Percentiles rank a stretch among this genome's conserved stretches.
Evolutionary conservation across 2,888 invertebrate species (phyloP).

Genomic region (Adela reaumurella): DNA sequence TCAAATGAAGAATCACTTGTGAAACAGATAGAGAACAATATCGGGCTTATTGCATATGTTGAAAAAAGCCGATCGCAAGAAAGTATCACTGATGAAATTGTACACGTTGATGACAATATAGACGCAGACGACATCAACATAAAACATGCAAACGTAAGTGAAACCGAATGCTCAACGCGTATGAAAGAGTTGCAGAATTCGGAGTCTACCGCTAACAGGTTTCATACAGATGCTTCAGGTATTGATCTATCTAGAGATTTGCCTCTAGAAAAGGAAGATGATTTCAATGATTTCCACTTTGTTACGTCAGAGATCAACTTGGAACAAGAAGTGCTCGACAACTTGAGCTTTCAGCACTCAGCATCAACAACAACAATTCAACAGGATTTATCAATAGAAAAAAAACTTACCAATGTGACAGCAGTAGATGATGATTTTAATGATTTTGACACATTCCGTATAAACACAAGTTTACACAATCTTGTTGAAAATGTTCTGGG

Average conservation of each 20-base stretch:
- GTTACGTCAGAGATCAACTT: constrained; percentile 4
- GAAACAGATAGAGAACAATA: no score
- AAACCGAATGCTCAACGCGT: background rate
- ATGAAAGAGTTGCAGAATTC: background rate
- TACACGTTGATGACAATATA: background rate
- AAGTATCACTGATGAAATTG: background rate
- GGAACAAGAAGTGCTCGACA: background rate
- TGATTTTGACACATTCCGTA: constrained; percentile 53
- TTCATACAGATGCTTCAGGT: background rate
- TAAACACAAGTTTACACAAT: constrained; percentile 20
- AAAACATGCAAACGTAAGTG: background rate
- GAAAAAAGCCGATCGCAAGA: no score
- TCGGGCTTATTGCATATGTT: no score
- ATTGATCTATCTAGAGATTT: constrained; percentile 8
- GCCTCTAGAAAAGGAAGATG: constrained; percentile 12
- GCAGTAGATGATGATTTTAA: constrained; percentile 40
- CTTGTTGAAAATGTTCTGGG: constrained; percentile 16
- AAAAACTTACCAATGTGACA: background rate
- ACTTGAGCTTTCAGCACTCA: background rate
- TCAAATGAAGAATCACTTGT: no score
- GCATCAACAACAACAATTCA: no score
- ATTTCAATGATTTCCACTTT: constrained; percentile 14
- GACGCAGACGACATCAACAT: background rate
- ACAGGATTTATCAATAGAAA: no score
- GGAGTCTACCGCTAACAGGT: background rate